A percentile compares a stretch with the other conserved stretches of the same genome.
These are phyloP conservation scores for Crocuta crocuta DNA, from an alignment of 2,113 vertebrate genomes.

Conservation along the genomic window DNA sequence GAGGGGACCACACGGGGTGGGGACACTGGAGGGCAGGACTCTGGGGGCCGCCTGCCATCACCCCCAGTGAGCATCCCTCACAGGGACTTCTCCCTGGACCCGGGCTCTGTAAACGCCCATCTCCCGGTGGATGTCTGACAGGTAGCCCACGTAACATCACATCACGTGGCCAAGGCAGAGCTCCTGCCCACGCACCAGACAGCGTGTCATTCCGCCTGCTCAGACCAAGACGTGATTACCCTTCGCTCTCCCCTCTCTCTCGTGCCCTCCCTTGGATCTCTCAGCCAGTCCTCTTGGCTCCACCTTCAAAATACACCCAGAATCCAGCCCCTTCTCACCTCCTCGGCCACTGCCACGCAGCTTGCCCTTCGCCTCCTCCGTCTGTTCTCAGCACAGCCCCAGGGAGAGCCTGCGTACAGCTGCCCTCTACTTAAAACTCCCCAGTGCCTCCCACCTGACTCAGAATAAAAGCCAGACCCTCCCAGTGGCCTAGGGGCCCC, in stretches of 20 bases:
- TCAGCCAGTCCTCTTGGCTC: not conserved
- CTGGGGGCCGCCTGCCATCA: not conserved
- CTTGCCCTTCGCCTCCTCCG: not conserved
- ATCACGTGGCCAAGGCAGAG: not conserved
- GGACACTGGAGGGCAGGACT: not conserved
- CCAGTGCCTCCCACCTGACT: not conserved
- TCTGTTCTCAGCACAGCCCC: not conserved
- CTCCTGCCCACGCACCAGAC: not conserved
- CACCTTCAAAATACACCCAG: not conserved
- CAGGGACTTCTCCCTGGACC: not conserved
- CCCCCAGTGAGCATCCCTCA: not conserved
- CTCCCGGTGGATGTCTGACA: not conserved
- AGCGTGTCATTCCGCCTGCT: accelerated
- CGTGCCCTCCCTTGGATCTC: not conserved
- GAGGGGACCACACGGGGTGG: not conserved
- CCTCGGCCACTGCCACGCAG: not conserved
- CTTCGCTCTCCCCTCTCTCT: not conserved
- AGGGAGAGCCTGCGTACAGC: not conserved
- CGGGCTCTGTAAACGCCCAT: not conserved
- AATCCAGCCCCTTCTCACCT: not conserved
- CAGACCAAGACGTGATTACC: not conserved
- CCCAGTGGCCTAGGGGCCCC: not conserved
- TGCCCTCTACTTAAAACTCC: not conserved
- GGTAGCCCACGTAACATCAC: accelerated
- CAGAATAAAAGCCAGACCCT: not conserved